phyloP scores from a whole-genome alignment of 2,888 invertebrate genomes.

The Hanleya hanleyi region DNA sequence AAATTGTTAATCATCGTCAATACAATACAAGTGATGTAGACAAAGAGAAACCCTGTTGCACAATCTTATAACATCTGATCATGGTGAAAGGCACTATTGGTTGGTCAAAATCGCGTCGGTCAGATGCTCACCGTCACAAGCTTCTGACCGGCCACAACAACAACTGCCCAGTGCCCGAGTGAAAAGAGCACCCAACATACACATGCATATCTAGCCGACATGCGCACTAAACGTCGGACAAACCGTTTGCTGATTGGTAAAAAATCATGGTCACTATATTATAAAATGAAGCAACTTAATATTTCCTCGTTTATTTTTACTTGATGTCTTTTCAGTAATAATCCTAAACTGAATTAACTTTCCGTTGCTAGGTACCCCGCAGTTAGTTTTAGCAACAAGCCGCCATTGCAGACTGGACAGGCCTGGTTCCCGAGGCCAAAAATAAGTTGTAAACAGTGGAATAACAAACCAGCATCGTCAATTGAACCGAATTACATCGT shows the following conservation, averaged over 20 bases:
- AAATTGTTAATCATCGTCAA: too few species aligned
- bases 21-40: too few species aligned
- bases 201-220: constrained; percentile 5
- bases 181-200: constrained; percentile 1
- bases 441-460: too few species aligned
- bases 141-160: background rate
- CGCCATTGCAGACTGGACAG: too few species aligned
- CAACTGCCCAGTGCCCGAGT: constrained; percentile 5
- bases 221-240: background rate
- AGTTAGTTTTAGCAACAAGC: background rate
- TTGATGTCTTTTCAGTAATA: background rate
- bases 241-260: background rate
- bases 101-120: too few species aligned
- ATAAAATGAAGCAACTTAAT: background rate
- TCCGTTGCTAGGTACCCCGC: background rate
- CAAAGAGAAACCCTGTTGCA: too few species aligned
- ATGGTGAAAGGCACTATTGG: too few species aligned
- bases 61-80: too few species aligned
- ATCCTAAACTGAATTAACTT: background rate
- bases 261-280: background rate
- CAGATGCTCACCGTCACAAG: background rate
- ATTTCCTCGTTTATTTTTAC: background rate
- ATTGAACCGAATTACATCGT: too few species aligned
- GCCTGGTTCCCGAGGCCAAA: too few species aligned
- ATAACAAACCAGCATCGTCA: too few species aligned